Percentiles rank a stretch among this genome's conserved stretches.
Conservation (phyloP, 2,113 vertebrate species). For the Collichthys lucidus region DNA sequence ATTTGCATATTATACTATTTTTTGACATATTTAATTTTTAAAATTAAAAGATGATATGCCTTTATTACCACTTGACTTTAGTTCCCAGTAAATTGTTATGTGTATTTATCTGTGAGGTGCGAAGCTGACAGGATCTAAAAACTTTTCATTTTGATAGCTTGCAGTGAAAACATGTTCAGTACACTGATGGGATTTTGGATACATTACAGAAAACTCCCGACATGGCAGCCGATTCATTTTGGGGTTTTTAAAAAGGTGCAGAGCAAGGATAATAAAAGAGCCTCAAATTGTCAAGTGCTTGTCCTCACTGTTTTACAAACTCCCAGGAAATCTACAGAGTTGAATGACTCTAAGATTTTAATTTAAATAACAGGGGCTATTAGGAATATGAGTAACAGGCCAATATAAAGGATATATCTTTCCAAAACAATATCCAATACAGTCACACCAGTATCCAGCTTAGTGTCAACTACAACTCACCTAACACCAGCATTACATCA, state of each 20-base stretch:
- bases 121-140: background rate
- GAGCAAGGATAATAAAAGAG: constrained; percentile 30
- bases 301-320: constrained; percentile 31
- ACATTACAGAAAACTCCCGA: background rate
- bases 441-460: constrained; percentile 55
- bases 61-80: background rate
- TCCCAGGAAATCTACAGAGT: constrained; percentile 35
- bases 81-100: background rate
- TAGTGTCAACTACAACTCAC: constrained; percentile 63
- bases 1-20: background rate
- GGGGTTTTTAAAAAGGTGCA: background rate
- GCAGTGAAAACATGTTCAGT: constrained; percentile 28
- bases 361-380: constrained; percentile 45
- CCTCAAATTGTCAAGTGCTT: constrained; percentile 29
- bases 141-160: constrained; percentile 6
- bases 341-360: constrained; percentile 30
- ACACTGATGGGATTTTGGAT: constrained; percentile 16
- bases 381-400: constrained; percentile 44
- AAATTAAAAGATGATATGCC: background rate
- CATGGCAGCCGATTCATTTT: constrained; percentile 5
- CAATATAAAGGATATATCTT: constrained; percentile 55
- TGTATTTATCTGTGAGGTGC: background rate
- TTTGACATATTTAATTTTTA: background rate
- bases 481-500: constrained; percentile 70
- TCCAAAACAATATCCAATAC: constrained; percentile 63